Percentiles rank a stretch among this genome's conserved stretches.
These are phyloP conservation scores for Drosophila sproati DNA, from an alignment of 1,140 invertebrate genomes.

Conservation along the genomic window DNA sequence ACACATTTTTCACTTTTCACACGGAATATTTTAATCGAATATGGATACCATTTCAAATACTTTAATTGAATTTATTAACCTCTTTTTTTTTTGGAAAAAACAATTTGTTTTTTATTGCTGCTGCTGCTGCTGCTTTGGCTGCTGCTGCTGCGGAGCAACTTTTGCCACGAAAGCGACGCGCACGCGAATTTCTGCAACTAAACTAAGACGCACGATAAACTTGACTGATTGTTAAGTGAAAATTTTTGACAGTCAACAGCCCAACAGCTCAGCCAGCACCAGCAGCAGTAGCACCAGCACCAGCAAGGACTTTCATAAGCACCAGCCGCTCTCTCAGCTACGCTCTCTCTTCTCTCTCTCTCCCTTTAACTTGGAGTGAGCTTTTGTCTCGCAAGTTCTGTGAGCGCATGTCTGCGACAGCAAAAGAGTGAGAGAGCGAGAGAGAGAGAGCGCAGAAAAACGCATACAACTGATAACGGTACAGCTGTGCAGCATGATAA, in stretches of 20 bases:
- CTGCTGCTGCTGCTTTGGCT: conserved; percentile 23
- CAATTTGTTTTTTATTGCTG: conserved; percentile 33
- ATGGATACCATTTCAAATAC: neutral
- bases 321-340: neutral
- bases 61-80: conserved; percentile 45
- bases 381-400: conserved; percentile 44
- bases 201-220: conserved; percentile 80
- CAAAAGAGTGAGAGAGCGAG: conserved; percentile 5
- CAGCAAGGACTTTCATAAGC: conserved; percentile 59
- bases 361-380: conserved; percentile 37
- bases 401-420: conserved; percentile 52
- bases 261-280: conserved; percentile 42
- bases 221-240: conserved; percentile 78
- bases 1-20: conserved; percentile 14
- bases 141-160: conserved; percentile 26
- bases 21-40: neutral
- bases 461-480: conserved; percentile 67
- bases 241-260: conserved; percentile 78
- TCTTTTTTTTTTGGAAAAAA: conserved; percentile 22
- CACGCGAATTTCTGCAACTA: conserved; percentile 53
- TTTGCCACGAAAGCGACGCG: conserved; percentile 26
- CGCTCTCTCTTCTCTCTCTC: conserved; percentile 4
- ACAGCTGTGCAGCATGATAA: conserved; percentile 75
- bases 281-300: conserved; percentile 8
- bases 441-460: neutral